Evolutionary conservation across 2,113 vertebrate species (phyloP), one percentile per base, ranked within the genome.

Genomic region (Planiliza haematocheilus): DNA sequence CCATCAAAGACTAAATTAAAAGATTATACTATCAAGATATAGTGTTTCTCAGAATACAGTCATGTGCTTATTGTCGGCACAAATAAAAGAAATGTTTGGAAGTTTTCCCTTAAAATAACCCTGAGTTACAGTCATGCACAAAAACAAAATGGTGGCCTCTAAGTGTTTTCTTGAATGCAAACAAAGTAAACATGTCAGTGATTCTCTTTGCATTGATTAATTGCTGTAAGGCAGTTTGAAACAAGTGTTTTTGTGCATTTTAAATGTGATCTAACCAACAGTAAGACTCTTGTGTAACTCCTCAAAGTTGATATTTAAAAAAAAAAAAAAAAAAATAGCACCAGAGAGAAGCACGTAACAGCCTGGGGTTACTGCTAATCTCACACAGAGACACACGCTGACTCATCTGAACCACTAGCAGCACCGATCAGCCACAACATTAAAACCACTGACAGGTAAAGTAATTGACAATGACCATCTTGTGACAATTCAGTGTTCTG

Each of bases 1-100:
- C n/a, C 61, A 69, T 69, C 34, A 14, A 10, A 59, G 41, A 1
- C 34, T 43, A n/a, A 80, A 76, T 75, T 62, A 71, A 70, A 21
- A 62, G 2, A 38, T 60, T 75, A 58, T 71, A 73, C 7, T 18
- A 52, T 72, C 13, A 60, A 37, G 11, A 48, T 58, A 55, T 6
- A n/a, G 16, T 60, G 12, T 21, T 56, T 65, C 13, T 69, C 24
- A 20, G 12, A 65, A 56, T 57, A 1, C 13, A 51, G 17, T 46
- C 7, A 57, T 38, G 24, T 60, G 7, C 16, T 21, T 46, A 46
- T 2, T 30, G 3, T 39, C 7, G 16, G 18, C 21, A 61, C 17
- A 70, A 34, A 58, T 20, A 7, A 65, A 61, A 62, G 1, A 78
- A 30, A 30, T 5, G 5, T 30, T 30, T 30, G 24, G 62, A 42